Evolutionary conservation across 1,140 invertebrate species (phyloP).

Genomic region (Ceratina japonica): DNA sequence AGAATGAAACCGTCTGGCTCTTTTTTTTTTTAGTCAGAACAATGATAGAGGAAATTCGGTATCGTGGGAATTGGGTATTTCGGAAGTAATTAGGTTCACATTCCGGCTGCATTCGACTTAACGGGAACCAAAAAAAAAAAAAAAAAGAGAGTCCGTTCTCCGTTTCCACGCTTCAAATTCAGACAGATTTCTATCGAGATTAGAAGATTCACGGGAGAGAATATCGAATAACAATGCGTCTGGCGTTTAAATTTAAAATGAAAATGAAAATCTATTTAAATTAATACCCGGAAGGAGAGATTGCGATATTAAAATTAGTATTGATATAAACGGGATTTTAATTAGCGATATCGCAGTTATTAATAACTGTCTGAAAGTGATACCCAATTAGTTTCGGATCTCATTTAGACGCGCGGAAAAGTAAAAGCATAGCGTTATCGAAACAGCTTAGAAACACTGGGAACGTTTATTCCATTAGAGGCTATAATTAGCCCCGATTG

Average conservation of each 20-base stretch:
- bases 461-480: conserved; percentile 21
- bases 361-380: too few relatives aligned
- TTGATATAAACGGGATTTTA: too few relatives aligned
- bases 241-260: too few relatives aligned
- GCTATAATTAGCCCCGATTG: not conserved
- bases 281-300: too few relatives aligned
- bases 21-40: not conserved
- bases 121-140: conserved; percentile 43
- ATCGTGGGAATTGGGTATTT: conserved; percentile 39
- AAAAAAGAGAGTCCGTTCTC: not conserved
- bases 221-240: too few relatives aligned
- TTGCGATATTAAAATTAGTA: too few relatives aligned
- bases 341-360: too few relatives aligned
- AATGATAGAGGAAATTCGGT: conserved; percentile 4
- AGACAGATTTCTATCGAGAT: too few relatives aligned
- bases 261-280: too few relatives aligned
- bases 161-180: not conserved
- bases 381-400: too few relatives aligned
- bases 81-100: conserved; percentile 51
- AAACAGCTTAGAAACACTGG: conserved; percentile 17
- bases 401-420: not conserved
- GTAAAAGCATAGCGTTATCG: not conserved
- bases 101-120: conserved; percentile 44
- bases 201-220: too few relatives aligned
- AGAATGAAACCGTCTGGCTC: too few relatives aligned